Conservation (phyloP, 2,888 invertebrate genomes). For the Ommatoiulus sabulosus region DNA sequence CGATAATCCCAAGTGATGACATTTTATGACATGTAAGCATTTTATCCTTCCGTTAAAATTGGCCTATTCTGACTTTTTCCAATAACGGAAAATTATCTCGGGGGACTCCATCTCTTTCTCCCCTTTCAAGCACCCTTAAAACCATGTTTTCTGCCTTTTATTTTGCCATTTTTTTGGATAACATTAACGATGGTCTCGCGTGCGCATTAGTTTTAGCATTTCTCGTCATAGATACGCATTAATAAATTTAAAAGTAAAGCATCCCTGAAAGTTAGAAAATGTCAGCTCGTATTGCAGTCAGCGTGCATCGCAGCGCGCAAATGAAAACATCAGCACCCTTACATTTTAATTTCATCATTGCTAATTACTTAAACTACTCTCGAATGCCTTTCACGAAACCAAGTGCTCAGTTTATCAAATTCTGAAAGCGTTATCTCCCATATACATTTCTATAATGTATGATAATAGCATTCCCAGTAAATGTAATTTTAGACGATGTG, state of each 20-base stretch:
- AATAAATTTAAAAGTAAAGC: slow-evolving; percentile 17
- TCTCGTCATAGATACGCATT: neutral
- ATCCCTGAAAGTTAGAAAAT: slow-evolving; percentile 21
- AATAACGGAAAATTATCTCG: too few relatives aligned
- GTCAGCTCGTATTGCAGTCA: slow-evolving; percentile 3
- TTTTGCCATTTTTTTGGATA: too few relatives aligned
- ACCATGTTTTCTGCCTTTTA: too few relatives aligned
- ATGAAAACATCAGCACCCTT: slow-evolving; percentile 36
- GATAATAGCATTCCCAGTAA: slow-evolving; percentile 51
- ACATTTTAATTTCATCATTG: slow-evolving; percentile 43
- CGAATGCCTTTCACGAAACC: slow-evolving; percentile 43
- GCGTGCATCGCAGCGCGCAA: slow-evolving; percentile 36
- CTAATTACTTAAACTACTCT: slow-evolving; percentile 43
- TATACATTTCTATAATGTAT: slow-evolving; percentile 41
- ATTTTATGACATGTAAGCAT: too few relatives aligned
- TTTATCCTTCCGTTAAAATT: too few relatives aligned
- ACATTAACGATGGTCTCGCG: neutral
- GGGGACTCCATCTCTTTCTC: too few relatives aligned
- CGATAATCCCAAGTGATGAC: too few relatives aligned
- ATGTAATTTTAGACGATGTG: slow-evolving; percentile 52
- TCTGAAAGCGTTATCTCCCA: slow-evolving; percentile 43
- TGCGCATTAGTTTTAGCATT: neutral
- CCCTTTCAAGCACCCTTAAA: too few relatives aligned
- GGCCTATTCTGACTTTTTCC: too few relatives aligned
- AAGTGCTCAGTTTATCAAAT: slow-evolving; percentile 43